Percentiles rank a stretch among this genome's conserved stretches.
phyloP scores from a whole-genome alignment of 2,113 vertebrate species.

The Morone chrysops region DNA sequence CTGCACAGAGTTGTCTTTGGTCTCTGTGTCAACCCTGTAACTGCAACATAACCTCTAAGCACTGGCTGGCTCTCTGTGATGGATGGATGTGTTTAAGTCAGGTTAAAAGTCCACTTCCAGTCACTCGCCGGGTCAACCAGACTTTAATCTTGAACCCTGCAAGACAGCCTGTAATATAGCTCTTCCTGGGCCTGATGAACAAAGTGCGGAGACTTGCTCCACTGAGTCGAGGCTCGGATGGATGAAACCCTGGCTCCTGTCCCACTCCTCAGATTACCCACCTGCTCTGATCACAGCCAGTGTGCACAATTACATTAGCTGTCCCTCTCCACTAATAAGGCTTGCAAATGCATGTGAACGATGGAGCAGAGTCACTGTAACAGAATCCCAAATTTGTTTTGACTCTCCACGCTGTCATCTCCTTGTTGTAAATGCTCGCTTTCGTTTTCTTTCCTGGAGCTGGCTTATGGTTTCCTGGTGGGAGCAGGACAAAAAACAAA shows the following conservation, averaged over 20 bases:
- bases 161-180: slow-evolving; percentile 46
- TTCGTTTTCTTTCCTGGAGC: slow-evolving; percentile 37
- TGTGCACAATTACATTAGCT: slow-evolving; percentile 47
- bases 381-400: slow-evolving; percentile 58
- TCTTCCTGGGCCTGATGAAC: slow-evolving; percentile 63
- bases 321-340: slow-evolving; percentile 54
- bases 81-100: slow-evolving; percentile 69
- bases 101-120: slow-evolving; percentile 74
- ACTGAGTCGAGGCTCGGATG: slow-evolving; percentile 52
- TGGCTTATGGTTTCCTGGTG: slow-evolving; percentile 49
- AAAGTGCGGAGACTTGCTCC: slow-evolving; percentile 67
- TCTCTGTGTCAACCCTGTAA: slow-evolving; percentile 64
- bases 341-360: slow-evolving; percentile 54
- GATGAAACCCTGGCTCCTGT: slow-evolving; percentile 57
- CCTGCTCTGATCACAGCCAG: slow-evolving; percentile 60
- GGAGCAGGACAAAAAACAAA: slow-evolving; percentile 69
- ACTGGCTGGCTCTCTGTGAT: slow-evolving; percentile 57
- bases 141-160: slow-evolving; percentile 68
- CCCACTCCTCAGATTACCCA: slow-evolving; percentile 62
- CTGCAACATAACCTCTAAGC: slow-evolving; percentile 74
- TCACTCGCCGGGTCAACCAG: slow-evolving; percentile 48
- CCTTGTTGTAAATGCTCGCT: slow-evolving; percentile 41
- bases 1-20: slow-evolving; percentile 80
- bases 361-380: slow-evolving; percentile 32
- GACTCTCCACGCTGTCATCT: slow-evolving; percentile 50